Evolutionary conservation across 2,888 invertebrate genomes (phyloP), one percentile per base, ranked within the genome.

Genomic region (Trichopoda pennipes): DNA sequence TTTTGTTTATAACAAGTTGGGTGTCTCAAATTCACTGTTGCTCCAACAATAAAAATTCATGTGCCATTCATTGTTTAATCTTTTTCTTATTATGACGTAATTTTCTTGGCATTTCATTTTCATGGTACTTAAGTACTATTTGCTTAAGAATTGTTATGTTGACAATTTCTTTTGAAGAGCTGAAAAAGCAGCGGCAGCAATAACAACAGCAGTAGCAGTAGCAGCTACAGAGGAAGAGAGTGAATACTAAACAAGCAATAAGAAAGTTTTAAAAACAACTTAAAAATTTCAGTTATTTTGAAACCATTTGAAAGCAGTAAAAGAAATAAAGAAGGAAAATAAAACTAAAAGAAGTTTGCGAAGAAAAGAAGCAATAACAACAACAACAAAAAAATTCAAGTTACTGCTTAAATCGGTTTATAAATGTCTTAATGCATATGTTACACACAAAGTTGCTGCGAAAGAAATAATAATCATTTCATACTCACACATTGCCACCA

Each of bases 351-450:
- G 32, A 60, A 51, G 14, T 42, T 69, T 19, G 19, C 23, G 9
- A 49, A 69, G 38, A 47, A 63, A 55, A 68, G 28, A n/a, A 51
- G n/a, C 9, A 44, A 17, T 10, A 53, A 47, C 35, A 17, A 14
- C 35, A 28, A 28, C 4, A 28, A 28, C 2, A 58, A 58, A 60
- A 60, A 66, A 79, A 68, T 76, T 75, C 32, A 49, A 77, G 81
- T 81, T 81, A 14, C 55, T 42, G 35, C 49, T 79, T 72, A 79
- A 82, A 79, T 79, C 79, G 82, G 79, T 82, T 82, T 82, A 82
- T 82, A 82, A 82, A 82, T 72, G 79, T 79, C 79, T 79, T 38
- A 55, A 70, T 77, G 81, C 81, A 73, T 81, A 74, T 76, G 70
- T 72, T 63, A 64, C 58, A 28, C 47, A 56, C 28, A 58, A 21